Base-by-base conservation (phyloP, 2,113 vertebrate species). In the Pholis gunnellus region DNA sequence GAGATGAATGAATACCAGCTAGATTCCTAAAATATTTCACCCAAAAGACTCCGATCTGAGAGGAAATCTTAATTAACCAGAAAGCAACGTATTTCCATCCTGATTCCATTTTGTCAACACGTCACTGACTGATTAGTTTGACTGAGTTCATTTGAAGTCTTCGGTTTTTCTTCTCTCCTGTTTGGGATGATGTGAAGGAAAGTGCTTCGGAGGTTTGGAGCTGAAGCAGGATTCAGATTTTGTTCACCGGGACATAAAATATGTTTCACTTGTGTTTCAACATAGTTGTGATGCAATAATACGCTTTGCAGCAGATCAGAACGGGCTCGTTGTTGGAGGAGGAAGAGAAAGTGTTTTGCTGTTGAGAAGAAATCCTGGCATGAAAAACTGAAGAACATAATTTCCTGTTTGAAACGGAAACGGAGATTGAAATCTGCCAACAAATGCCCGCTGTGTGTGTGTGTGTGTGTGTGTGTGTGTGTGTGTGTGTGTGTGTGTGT, bases 281-380 rank as follows among this genome's bases (percentile, higher is more conserved):
- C n/a, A 29, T 18, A 3, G 11, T 40, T 40, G 68, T 25, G 68
- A 77, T 56, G 78, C 60, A 76, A 85, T 20, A 76, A 85, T 20
- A 9, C 46, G 57, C 27, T 61, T 6, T n/a, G 18, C 15, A n/a
- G 34, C 40, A 34, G 44, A 48, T 48, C 44, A 48, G 44, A 48
- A 17, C 44, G n/a, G 42, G 40, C 54, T 68, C 73, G 76, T 72
- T 72, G 4, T 72, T 77, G 46, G 15, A 79, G 38, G 46, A 59
- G 9, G 52, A 56, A 75, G 27, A 34, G 50, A 61, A 25, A 29
- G 63, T 40, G 44, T 81, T 50, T 63, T 69, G 36, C 74, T 60
- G 11, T 25, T 65, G n/a, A 52, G 36, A 60, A 82, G 57, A 36
- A 42, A 64, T 59, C 20, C 29, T 67, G 64, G 54, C 59, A 31